Evolutionary conservation across 2,113 vertebrate genomes (phyloP).

Genomic region (Cavia porcellus): DNA sequence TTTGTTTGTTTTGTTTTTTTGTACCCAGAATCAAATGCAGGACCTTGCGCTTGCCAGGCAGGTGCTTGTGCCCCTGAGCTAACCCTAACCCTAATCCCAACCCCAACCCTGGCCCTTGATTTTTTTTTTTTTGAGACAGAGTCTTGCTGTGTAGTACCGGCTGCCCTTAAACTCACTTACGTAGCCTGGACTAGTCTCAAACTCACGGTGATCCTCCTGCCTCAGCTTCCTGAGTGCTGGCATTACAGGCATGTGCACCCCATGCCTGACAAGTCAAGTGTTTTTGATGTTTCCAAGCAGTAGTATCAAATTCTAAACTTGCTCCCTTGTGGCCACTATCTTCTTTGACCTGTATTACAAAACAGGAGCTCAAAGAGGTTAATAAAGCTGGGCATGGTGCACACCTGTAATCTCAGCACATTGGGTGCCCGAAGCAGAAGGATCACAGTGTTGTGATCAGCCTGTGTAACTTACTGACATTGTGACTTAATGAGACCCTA

Average conservation of each 20-base stretch:
- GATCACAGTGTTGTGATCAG: neutral
- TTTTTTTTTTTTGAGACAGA: neutral
- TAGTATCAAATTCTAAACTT: rapidly evolving
- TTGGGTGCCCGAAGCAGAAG: neutral
- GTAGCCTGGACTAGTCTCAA: neutral
- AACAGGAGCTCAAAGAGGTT: neutral
- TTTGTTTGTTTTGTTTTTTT: neutral
- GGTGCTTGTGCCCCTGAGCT: too few relatives aligned
- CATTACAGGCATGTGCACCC: neutral
- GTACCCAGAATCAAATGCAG: neutral
- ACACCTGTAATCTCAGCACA: neutral
- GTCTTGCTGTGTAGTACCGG: neutral
- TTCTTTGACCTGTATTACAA: too few relatives aligned
- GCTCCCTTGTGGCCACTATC: rapidly evolving
- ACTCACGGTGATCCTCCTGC: neutral
- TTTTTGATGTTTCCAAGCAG: rapidly evolving
- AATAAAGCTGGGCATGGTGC: neutral
- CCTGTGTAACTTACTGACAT: neutral
- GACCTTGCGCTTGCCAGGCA: too few relatives aligned
- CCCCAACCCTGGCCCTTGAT: neutral
- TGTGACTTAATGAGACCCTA: neutral
- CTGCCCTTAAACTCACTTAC: neutral
- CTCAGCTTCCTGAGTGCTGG: neutral
- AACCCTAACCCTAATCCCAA: too few relatives aligned
- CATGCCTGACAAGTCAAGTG: neutral